Conservation (phyloP, 2,888 invertebrate species). For the Meganola albula region DNA sequence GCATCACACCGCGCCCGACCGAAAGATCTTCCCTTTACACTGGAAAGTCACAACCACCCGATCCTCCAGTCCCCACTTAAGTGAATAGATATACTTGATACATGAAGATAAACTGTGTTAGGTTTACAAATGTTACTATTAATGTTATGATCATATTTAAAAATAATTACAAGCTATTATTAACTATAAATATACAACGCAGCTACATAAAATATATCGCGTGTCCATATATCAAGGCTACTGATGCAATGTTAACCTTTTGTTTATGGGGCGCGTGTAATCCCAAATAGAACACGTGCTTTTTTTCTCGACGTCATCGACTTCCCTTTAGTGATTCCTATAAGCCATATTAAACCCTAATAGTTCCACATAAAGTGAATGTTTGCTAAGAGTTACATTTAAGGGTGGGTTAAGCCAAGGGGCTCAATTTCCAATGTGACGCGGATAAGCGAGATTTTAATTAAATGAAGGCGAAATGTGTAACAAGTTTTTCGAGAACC, state of each 20-base stretch:
- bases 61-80: no score
- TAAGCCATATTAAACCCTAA: conserved; percentile 34
- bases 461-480: conserved; percentile 55
- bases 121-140: no score
- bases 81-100: no score
- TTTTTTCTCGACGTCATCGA: conserved; percentile 66
- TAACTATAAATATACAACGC: conserved; percentile 1
- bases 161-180: neutral
- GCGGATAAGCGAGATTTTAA: conserved; percentile 71
- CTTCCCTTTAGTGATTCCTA: conserved; percentile 26
- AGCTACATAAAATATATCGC: conserved; percentile 10
- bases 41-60: no score
- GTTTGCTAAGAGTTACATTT: conserved; percentile 19
- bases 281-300: conserved; percentile 76
- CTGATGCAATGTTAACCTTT: conserved; percentile 63
- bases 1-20: no score
- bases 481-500: conserved; percentile 28
- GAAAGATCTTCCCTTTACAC: no score
- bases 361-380: conserved; percentile 25
- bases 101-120: no score
- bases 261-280: conserved; percentile 71
- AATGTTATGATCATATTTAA: no score
- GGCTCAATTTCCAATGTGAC: conserved; percentile 66
- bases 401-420: conserved; percentile 55
- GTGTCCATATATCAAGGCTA: conserved; percentile 25